A percentile compares a stretch with the other conserved stretches of the same genome.
Evolutionary conservation across 2,888 invertebrate species (phyloP).

Genomic region (Cosmopolites sordidus): DNA sequence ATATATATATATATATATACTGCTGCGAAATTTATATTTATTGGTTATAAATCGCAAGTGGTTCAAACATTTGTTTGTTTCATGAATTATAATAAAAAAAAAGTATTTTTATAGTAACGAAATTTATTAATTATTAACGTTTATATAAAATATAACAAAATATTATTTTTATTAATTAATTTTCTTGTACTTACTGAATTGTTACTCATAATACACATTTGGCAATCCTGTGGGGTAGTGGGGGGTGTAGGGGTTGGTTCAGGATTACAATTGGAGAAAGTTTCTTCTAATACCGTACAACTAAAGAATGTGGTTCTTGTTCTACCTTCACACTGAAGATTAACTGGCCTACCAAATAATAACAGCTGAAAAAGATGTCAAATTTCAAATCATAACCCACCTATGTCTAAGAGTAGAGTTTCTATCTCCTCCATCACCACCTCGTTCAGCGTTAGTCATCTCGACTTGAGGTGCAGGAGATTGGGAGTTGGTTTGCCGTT

Average conservation of each 20-base stretch:
- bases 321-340: constrained; percentile 30
- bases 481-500: constrained; percentile 47
- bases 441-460: constrained; percentile 37
- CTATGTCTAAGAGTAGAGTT: constrained; percentile 31
- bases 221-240: constrained; percentile 45
- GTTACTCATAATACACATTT: constrained; percentile 39
- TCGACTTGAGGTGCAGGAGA: constrained; percentile 38
- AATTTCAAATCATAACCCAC: too few species aligned
- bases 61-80: too few species aligned
- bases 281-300: constrained; percentile 53
- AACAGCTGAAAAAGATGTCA: too few species aligned
- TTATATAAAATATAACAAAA: too few species aligned
- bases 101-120: too few species aligned
- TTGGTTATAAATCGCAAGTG: too few species aligned
- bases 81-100: too few species aligned
- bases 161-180: too few species aligned
- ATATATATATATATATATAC: too few species aligned
- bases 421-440: constrained; percentile 4
- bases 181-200: constrained; percentile 40
- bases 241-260: constrained; percentile 51
- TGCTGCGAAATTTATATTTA: too few species aligned
- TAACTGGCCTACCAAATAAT: constrained; percentile 23
- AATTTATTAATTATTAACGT: too few species aligned
- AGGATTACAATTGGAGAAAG: constrained; percentile 38
- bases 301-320: constrained; percentile 43